Evolutionary conservation across 2,113 vertebrate species (phyloP).

Genomic region (Coturnix japonica): DNA sequence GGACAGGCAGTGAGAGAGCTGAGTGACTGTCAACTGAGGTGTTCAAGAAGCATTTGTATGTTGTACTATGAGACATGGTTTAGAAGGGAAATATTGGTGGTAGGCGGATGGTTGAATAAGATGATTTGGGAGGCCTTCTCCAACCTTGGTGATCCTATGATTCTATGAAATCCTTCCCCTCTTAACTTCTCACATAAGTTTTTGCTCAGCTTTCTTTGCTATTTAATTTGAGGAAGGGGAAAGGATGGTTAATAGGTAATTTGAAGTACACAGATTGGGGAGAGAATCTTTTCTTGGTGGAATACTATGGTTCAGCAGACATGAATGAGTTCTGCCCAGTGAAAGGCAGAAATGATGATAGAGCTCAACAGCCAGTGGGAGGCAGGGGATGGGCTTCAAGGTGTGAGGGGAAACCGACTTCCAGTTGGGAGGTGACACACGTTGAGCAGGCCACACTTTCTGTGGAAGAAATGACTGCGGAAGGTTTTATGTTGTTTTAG

Average conservation of each 20-base stretch:
- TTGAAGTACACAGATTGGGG: not conserved
- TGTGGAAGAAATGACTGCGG: not conserved
- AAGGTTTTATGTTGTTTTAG: not conserved
- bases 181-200: not conserved
- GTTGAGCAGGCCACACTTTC: not conserved
- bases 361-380: constrained; percentile 6
- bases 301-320: not conserved
- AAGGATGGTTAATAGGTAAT: constrained; percentile 3
- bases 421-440: not conserved
- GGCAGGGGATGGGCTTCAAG: not conserved
- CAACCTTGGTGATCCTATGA: too few species aligned
- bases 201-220: not conserved
- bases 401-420: not conserved
- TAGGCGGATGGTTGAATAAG: too few species aligned
- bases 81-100: too few species aligned
- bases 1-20: too few species aligned
- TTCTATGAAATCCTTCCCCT: not conserved
- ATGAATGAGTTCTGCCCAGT: not conserved
- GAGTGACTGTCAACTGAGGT: too few species aligned
- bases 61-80: too few species aligned
- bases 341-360: constrained; percentile 10
- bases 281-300: not conserved
- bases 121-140: too few species aligned
- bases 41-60: too few species aligned
- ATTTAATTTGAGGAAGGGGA: constrained; percentile 14